Evolutionary conservation across 92 coral and sea anemone species (phyloP), one percentile per base, ranked within the genome.

Genomic region (Isaurus tuberculatus): DNA sequence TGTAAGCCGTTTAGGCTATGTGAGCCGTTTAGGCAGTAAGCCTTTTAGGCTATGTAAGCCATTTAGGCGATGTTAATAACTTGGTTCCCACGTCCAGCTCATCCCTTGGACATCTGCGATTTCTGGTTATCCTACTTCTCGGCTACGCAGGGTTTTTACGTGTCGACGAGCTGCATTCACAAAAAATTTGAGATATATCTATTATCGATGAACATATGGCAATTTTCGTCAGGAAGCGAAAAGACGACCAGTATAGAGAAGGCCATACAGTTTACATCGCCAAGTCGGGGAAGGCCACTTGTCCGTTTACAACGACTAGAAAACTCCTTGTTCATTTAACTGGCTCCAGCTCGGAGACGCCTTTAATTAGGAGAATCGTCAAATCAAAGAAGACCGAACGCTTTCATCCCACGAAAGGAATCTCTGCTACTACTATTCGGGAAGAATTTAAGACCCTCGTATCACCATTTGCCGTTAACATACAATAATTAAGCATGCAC

Each of bases 321-420:
- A 40, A 40, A 11, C 46, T 40, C 8, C 11, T 40, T 5, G 46
- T 5, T 6, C 5, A 40, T 40, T 11, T 40, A 5, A 40, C 5
- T 40, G 46, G 46, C 5, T 40, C 46, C 11, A 40, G 5, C 55
- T 48, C 55, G 16, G 55, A 48, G 55, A 48, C 2, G 55, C 55
- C 55, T 48, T 48, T 48, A 48, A 48, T 48, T 48, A 48, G 55
- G 55, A 48, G 55, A 48, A 48, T 48, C 16, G 55, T 48, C 16
- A 48, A 48, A 4, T 48, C 55, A 48, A 48, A 48, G 55, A 13
- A 48, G 55, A 48, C n/a, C n/a, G 55, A 48, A 48, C 55, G 19
- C 55, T 48, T 48, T 48, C 55, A 48, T 48, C 55, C 55, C 55
- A n/a, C n/a, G n/a, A n/a, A n/a, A n/a, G n/a, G n/a, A n/a, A n/a